These are phyloP conservation scores for Podocnemis expansa DNA, from an alignment of 2,113 vertebrate species.

Conservation along the genomic window DNA sequence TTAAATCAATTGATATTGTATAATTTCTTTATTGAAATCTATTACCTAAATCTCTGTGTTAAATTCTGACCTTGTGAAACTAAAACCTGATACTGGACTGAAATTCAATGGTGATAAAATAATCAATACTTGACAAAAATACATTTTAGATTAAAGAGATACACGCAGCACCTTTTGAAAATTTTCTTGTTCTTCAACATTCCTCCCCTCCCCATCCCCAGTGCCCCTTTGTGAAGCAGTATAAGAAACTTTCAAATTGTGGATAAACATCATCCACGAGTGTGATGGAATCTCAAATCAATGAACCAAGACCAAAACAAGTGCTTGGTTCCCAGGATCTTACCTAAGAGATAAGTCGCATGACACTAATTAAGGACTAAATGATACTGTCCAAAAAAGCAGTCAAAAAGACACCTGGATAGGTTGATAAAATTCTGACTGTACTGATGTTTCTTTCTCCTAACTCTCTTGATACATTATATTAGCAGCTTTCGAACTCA, in stretches of 20 bases:
- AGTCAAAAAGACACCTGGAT: background rate
- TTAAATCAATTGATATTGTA: background rate
- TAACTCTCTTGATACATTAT: background rate
- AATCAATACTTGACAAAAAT: background rate
- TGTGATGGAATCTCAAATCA: background rate
- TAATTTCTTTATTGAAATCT: background rate
- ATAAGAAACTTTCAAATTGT: background rate
- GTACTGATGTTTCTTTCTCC: background rate
- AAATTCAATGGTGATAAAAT: background rate
- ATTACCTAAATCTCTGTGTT: background rate
- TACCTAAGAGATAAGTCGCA: no score
- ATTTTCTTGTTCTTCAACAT: background rate
- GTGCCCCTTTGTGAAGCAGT: background rate
- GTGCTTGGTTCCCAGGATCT: background rate
- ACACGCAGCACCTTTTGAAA: background rate
- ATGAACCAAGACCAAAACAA: background rate
- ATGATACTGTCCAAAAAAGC: background rate
- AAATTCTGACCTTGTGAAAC: background rate
- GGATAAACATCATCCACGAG: background rate
- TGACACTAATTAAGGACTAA: background rate
- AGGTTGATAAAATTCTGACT: background rate
- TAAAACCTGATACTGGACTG: background rate
- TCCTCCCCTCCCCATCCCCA: background rate
- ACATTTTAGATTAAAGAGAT: background rate
- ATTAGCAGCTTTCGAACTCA: background rate